Conservation (phyloP, 2,113 vertebrate species). For the Acrocephalus kingi region DNA sequence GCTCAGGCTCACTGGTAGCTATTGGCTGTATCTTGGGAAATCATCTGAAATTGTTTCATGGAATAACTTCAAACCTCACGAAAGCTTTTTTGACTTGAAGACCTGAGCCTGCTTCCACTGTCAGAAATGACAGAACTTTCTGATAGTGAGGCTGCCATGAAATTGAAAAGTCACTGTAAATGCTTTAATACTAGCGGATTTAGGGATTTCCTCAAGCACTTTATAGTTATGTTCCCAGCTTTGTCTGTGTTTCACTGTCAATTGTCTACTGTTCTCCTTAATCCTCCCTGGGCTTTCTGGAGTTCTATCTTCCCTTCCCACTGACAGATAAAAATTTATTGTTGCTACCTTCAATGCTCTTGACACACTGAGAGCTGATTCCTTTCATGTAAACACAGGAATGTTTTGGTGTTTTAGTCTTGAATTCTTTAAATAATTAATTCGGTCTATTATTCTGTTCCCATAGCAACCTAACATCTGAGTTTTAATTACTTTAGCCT, state of each 20-base stretch:
- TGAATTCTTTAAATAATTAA: background rate
- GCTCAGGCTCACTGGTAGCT: background rate
- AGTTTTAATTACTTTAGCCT: slow-evolving; percentile 15
- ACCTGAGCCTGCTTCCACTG: background rate
- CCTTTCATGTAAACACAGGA: background rate
- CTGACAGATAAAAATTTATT: slow-evolving; percentile 38
- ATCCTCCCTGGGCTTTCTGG: slow-evolving; percentile 40
- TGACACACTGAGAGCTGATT: background rate
- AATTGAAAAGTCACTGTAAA: slow-evolving; percentile 37
- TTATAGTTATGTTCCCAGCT: slow-evolving; percentile 63
- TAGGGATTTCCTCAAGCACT: slow-evolving; percentile 67
- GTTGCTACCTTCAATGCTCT: slow-evolving; percentile 7
- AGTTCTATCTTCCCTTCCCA: slow-evolving; percentile 25
- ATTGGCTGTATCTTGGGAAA: background rate
- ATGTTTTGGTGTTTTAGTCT: background rate
- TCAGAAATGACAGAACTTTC: background rate
- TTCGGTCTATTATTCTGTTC: background rate
- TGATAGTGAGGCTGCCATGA: background rate
- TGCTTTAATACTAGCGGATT: slow-evolving; percentile 47
- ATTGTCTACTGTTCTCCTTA: slow-evolving; percentile 53
- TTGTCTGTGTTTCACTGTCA: slow-evolving; percentile 41
- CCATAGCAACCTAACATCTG: background rate
- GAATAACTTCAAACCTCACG: background rate
- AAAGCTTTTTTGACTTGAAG: background rate
- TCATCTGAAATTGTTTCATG: background rate